Base-by-base conservation (phyloP, 2,888 invertebrate genomes). In the Drosophila subsilvestris region DNA sequence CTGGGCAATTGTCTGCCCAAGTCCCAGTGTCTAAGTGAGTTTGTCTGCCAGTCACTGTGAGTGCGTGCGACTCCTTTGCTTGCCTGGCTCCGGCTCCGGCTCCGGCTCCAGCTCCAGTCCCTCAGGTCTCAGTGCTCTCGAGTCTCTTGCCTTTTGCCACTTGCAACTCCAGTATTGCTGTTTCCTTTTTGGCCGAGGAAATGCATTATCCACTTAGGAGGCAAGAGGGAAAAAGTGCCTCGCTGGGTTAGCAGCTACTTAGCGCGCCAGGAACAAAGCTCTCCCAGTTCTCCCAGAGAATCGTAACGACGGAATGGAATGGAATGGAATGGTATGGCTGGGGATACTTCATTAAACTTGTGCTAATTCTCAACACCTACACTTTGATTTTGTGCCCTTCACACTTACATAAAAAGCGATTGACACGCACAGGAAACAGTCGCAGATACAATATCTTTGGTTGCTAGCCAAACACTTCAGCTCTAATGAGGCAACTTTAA, bases 141-240 rank as follows among this genome's bases (percentile, higher is more conserved):
- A 37, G 37, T 37, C 14, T 55, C 14, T 25, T 57, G 57, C 47
- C 45, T 57, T 42, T 48, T 66, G 68, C 68, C 55, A 55, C 45
- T 55, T 56, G n/a, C 12, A 42, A n/a, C 55, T 54, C 29, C 42
- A 48, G 56, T 57, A 18, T 48, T 48, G 56, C 65, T 48, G 65
- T 56, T 71, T 67, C 74, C 67, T 71, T 58, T 74, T 75, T 49
- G 58, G 56, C 68, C 65, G 62, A 78, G 81, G 79, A 88, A 82
- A 87, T 80, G 87, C 78, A 88, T 87, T 84, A 86, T 80, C 78
- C 82, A 90, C 75, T 76, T 82, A 83, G 74, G 73, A 74, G 72
- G 74, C 74, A 66, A 58, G 12, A 70, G 63, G 68, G 66, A 79
- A 73, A 76, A 81, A 79, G 74, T 73, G 62, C 66, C 77, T 63